A percentile compares a stretch with the other conserved stretches of the same genome.
Evolutionary conservation across 2,113 vertebrate species (phyloP).

Genomic region (Sturnira hondurensis): DNA sequence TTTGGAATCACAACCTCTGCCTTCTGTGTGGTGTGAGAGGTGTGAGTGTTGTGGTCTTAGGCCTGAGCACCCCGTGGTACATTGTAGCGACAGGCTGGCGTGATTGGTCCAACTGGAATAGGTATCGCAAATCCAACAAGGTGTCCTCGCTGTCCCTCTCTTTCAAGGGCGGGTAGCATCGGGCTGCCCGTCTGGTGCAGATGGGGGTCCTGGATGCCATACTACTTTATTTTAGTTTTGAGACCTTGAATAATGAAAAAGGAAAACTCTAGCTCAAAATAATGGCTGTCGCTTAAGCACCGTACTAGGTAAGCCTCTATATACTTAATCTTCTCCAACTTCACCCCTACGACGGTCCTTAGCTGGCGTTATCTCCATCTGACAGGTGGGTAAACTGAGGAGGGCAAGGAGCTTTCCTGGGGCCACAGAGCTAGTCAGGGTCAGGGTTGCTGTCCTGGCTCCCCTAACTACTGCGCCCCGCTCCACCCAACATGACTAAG

Average conservation of each 20-base stretch:
- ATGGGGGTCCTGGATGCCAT: not conserved
- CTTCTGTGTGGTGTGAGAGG: not conserved
- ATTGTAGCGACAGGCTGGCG: not conserved
- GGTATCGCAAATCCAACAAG: not conserved
- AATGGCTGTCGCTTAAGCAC: not conserved
- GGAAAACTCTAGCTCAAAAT: not conserved
- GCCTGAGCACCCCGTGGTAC: fast-evolving
- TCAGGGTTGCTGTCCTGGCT: not conserved
- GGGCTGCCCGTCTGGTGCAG: not conserved
- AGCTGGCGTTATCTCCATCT: not conserved
- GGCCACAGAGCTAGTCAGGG: not conserved
- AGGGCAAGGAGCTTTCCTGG: not conserved
- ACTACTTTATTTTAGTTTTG: not conserved
- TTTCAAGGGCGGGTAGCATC: not conserved
- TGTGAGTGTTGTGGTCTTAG: not conserved
- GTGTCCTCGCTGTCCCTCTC: not conserved
- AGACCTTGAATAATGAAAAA: not conserved
- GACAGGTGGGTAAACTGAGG: not conserved
- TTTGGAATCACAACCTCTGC: not conserved
- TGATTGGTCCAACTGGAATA: not conserved
- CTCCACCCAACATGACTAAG: fast-evolving
- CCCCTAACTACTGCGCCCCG: fast-evolving
- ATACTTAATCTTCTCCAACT: not conserved
- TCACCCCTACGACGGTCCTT: not conserved
- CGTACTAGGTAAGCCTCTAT: not conserved